A percentile compares a stretch with the other conserved stretches of the same genome.
Conservation (phyloP, 2,797 vertebrate species). For the Spatula clypeata region DNA sequence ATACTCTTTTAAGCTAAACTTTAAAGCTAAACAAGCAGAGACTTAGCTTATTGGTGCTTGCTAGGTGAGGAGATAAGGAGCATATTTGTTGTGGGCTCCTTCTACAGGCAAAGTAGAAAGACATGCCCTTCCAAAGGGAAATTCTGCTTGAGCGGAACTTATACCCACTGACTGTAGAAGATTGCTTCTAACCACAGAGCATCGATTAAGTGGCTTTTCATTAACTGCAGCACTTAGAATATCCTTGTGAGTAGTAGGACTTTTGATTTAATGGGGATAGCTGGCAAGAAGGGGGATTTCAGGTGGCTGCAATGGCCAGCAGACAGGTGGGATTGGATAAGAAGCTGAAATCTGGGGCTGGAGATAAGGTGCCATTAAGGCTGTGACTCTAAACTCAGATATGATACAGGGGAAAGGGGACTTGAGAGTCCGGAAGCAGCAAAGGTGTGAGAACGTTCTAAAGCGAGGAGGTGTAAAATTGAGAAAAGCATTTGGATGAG, state of each 20-base stretch:
- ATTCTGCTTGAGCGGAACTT: not conserved
- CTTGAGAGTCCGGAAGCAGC: not conserved
- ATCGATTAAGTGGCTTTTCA: not conserved
- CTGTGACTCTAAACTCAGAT: not conserved
- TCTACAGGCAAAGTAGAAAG: not conserved
- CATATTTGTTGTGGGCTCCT: not conserved
- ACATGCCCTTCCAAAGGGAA: not conserved
- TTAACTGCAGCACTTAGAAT: not conserved
- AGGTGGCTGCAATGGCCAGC: not conserved
- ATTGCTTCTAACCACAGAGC: not conserved
- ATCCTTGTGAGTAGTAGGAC: not conserved
- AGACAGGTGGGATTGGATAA: not conserved
- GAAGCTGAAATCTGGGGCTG: not conserved
- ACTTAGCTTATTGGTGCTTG: not conserved
- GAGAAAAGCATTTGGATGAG: not conserved
- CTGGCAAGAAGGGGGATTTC: not conserved
- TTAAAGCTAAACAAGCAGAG: not conserved
- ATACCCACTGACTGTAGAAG: not conserved
- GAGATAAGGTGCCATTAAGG: not conserved
- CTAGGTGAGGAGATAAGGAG: not conserved
- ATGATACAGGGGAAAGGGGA: not conserved
- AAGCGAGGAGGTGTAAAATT: not conserved
- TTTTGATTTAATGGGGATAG: not conserved
- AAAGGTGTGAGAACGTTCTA: fast-evolving
- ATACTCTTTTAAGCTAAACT: not conserved